Base-by-base conservation (phyloP, 2,888 invertebrate genomes). In the Diaprepes abbreviatus region DNA sequence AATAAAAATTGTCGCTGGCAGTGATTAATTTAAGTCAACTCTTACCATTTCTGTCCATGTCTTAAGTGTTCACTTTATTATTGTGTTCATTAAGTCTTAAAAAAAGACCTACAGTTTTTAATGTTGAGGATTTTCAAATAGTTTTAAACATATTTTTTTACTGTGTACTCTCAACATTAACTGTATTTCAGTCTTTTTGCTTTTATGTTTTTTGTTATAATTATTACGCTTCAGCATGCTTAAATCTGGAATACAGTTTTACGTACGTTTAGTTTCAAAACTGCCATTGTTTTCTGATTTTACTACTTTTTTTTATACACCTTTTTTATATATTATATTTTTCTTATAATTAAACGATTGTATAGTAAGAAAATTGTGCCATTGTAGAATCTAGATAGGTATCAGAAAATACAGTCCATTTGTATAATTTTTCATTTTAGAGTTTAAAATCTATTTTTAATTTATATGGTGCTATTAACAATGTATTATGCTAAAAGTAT, bases 311-410 rank as follows among this genome's bases (percentile, higher is more conserved):
- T 80, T 81, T 80, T 82, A 76, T 78, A 78, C 74, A 78, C 70
- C 74, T 73, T 76, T 77, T 78, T 77, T 77, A 66, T 72, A 72
- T 43, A 40, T 66, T 78, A 75, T 78, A 78, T 80, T 77, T 77
- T 78, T 77, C 77, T 76, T 76, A 74, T 76, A 75, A 73, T 72
- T 64, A 66, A 69, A 60, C 67, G 35, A 55, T 57, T 80, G 79
- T 80, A 79, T 77, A 79, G 76, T 78, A 80, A 78, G 72, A 76
- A 78, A 77, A 77, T 81, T 79, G 83, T 83, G 83, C 83, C 83
- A 83, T 83, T 82, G 80, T 81, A 81, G 80, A 75, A 45, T 75
- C 76, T 81, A 81, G 79, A 74, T 74, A 74, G 57, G 64, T 52
- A 52, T 71, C 73, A 71, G 57, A 67, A 66, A 72, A 76, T 75